phyloP scores from a whole-genome alignment of 2,888 invertebrate species.

The Tiliacea citrago region DNA sequence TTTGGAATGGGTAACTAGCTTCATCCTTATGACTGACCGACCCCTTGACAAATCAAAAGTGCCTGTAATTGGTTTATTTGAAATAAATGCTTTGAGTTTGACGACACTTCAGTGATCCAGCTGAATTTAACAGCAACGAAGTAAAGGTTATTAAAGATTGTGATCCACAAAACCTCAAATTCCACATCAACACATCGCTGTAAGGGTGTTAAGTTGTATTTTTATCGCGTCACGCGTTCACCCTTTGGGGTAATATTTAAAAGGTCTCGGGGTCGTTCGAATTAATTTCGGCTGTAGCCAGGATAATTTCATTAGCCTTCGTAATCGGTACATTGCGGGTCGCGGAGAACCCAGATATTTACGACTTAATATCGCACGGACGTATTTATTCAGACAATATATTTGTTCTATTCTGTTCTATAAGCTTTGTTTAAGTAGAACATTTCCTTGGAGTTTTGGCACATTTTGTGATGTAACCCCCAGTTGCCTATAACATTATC shows the following conservation, averaged over 20 bases:
- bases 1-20: too few species aligned
- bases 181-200: constrained; percentile 48
- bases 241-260: constrained; percentile 76
- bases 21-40: too few species aligned
- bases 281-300: constrained; percentile 83
- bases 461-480: constrained; percentile 42
- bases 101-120: neutral
- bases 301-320: constrained; percentile 83
- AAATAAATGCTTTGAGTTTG: too few species aligned
- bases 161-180: constrained; percentile 37
- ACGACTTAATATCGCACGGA: constrained; percentile 78
- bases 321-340: constrained; percentile 70
- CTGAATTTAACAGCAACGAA: constrained; percentile 2
- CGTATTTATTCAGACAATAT: constrained; percentile 68
- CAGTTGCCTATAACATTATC: constrained; percentile 58
- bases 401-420: constrained; percentile 50
- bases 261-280: constrained; percentile 77
- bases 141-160: constrained; percentile 15
- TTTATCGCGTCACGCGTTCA: constrained; percentile 73
- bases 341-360: constrained; percentile 75
- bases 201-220: constrained; percentile 68
- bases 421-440: constrained; percentile 23
- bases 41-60: too few species aligned
- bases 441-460: constrained; percentile 38
- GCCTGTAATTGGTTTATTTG: too few species aligned